Evolutionary conservation across 2,888 invertebrate species (phyloP), one percentile per base, ranked within the genome.

Genomic region (Acleris cristana): DNA sequence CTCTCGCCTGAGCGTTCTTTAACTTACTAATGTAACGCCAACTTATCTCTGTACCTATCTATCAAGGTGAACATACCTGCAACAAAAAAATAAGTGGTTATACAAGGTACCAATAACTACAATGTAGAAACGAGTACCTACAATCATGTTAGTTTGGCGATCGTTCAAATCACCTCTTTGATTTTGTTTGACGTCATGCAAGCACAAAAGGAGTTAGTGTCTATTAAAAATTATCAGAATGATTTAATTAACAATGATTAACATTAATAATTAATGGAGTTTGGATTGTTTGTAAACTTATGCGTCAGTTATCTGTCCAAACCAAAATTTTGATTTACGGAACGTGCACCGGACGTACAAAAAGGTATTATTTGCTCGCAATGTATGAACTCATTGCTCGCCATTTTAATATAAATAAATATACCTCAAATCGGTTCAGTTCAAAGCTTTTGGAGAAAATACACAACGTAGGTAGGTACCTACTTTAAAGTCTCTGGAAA

Each of bases 41-140:
- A 60, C 34, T n/a, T 40, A 52, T 44, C 40, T 3, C 18, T 61
- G 16, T 18, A 26, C 19, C 48, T 48, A 26, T 30, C 48, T 48
- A 18, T 18, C 44, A 16, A 40, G 23, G 18, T 44, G 44, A 51
- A 60, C 68, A 16, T 68, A 68, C 68, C 68, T 68, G 68, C 10
- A 68, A 68, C 59, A 59, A 68, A 64, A 57, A 64, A 23, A 51
- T 14, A 51, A 26, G 45, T 52, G 18, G 49, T 63, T 63, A 63
- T 12, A 23, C 55, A 14, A 44, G 54, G 53, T 53, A 23, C 48
- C 8, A 48, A n/a, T 16, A 8, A 18, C 48, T 14, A 40, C 14
- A 14, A 12, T 40, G 40, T 40, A 40, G 40, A 14, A 14, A 40
- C 14, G 3, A 14, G 40, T 40, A 40, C 40, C 4, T 4, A 4